Conservation (phyloP, 1,140 invertebrate species). For the Euschistus heros region DNA sequence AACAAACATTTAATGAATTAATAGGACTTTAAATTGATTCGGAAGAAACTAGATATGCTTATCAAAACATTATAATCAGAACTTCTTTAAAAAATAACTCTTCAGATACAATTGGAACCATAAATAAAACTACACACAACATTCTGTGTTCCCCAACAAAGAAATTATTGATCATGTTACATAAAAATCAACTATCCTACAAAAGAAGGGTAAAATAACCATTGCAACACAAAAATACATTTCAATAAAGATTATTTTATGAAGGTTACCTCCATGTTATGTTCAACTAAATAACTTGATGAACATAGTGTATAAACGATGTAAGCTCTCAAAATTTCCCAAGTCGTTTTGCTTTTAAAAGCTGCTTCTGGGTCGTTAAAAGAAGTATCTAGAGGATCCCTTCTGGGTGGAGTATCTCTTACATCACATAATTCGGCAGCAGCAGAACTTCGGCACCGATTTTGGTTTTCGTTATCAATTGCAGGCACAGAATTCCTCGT, state of each 20-base stretch:
- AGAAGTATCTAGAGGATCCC: conserved; percentile 73
- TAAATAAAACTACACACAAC: too few relatives aligned
- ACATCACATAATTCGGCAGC: conserved; percentile 7
- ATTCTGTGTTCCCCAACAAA: too few relatives aligned
- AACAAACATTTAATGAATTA: too few relatives aligned
- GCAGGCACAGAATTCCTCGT: conserved; percentile 5
- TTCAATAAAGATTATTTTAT: background rate
- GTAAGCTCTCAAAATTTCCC: conserved; percentile 82
- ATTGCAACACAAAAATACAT: background rate
- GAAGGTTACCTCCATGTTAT: conserved; percentile 81
- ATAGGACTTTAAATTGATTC: too few relatives aligned
- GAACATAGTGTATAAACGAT: conserved; percentile 90
- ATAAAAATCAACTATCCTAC: too few relatives aligned
- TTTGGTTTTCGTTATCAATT: conserved; percentile 28
- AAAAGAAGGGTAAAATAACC: too few relatives aligned
- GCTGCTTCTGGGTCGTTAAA: conserved; percentile 71
- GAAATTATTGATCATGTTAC: too few relatives aligned
- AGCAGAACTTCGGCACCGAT: conserved; percentile 10
- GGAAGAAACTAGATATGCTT: too few relatives aligned
- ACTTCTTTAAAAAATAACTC: too few relatives aligned
- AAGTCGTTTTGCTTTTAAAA: conserved; percentile 91
- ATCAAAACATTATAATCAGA: too few relatives aligned
- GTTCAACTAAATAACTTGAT: conserved; percentile 77
- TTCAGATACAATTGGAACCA: too few relatives aligned
- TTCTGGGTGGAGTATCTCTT: conserved; percentile 23